Evolutionary conservation across 2,113 vertebrate species (phyloP), one percentile per base, ranked within the genome.

Genomic region (Pollimyrus isidori): DNA sequence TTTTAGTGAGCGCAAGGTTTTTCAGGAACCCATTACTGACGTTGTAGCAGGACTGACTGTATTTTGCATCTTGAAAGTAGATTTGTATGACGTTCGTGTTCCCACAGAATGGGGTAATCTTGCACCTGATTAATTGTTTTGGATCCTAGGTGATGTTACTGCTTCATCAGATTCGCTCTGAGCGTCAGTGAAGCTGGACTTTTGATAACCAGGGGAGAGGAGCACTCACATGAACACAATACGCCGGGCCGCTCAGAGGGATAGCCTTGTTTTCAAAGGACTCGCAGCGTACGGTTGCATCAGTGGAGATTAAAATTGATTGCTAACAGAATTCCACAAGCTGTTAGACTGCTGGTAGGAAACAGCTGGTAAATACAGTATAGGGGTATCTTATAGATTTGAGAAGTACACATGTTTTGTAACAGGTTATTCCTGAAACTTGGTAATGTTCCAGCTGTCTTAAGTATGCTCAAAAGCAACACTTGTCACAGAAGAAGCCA

Each of bases 1-100:
- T 11, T 26, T 69, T 69, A 13, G 62, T 30, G 62, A 69, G n/a
- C 3, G 0, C 1, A 11, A 26, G n/a, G n/a, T 69, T 69, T 69
- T 69, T 69, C 62, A 30, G 62, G 10, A 69, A 26, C n/a, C 7
- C n/a, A 15, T 26, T 65, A 69, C 1, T 69, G 0, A 69, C 62
- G 0, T 13, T 69, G 11, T 69, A 30, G n/a, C n/a, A 26, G 62
- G n/a, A 30, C 62, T 69, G n/a, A 69, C n/a, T 69, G 10, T 69
- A 69, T 90, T 90, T 93, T 92, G 92, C 92, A 93, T 89, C 88
- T 89, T 93, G 92, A 92, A 92, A 94, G 91, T 89, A 52, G 89
- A 39, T 39, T 19, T 42, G 73, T 58, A 94, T 93, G 90, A 91
- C 93, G 93, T 90, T 90, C 88, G 89, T 91, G 92, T 92, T 93